Evolutionary conservation across 2,888 invertebrate species (phyloP).

Genomic region (Eupeodes luniger): DNA sequence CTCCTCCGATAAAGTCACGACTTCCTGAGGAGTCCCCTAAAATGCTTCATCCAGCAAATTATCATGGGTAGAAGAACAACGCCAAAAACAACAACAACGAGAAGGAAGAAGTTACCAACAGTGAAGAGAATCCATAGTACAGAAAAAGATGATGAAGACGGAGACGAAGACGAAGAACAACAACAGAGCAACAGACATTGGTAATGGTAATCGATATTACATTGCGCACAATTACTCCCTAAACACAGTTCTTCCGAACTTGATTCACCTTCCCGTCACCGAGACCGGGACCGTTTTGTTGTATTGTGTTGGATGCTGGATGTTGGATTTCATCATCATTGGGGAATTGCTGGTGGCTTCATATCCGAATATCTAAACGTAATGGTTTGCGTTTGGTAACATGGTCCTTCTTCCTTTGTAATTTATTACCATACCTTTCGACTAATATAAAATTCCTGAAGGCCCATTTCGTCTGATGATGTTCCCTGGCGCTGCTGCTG

Average conservation of each 20-base stretch:
- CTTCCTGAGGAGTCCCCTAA: constrained; percentile 53
- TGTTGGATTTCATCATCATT: constrained; percentile 33
- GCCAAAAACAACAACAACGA: too few relatives aligned
- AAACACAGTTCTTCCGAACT: constrained; percentile 64
- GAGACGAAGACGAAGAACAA: not conserved
- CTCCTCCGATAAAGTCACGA: constrained; percentile 73
- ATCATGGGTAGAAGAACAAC: not conserved
- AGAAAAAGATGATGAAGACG: not conserved
- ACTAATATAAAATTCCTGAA: constrained; percentile 76
- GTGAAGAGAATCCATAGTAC: not conserved
- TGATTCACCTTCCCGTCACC: constrained; percentile 3
- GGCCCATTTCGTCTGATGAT: constrained; percentile 74
- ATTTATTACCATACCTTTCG: constrained; percentile 75
- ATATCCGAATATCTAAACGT: constrained; percentile 69
- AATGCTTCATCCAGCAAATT: constrained; percentile 32
- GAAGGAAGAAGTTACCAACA: constrained; percentile 32
- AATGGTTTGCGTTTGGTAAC: constrained; percentile 69
- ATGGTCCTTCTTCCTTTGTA: constrained; percentile 73
- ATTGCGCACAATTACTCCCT: constrained; percentile 76
- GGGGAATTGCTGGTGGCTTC: constrained; percentile 55
- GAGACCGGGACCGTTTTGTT: not conserved
- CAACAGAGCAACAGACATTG: constrained; percentile 66
- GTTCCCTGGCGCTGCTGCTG: constrained; percentile 29
- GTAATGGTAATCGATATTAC: constrained; percentile 76
- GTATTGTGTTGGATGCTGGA: constrained; percentile 14